Evolutionary conservation across 30 jellyfish, hydroid and myxozoan species (phyloP).

Genomic region (Morbakka virulenta): DNA sequence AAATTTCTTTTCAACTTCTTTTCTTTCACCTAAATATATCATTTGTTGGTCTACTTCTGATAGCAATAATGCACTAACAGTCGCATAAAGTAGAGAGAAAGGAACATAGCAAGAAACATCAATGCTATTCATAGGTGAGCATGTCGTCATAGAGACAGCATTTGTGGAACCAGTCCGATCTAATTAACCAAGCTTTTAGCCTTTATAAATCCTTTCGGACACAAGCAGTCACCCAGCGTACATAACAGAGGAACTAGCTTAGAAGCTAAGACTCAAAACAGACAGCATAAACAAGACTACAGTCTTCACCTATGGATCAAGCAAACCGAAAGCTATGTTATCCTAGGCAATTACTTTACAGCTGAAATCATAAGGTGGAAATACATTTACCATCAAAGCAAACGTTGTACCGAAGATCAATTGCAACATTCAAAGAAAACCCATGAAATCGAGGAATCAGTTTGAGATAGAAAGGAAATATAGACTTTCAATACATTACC

Average conservation of each 20-base stretch:
- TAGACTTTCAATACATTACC: background rate
- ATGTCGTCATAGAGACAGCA: constrained; percentile 45
- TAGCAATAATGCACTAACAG: too few relatives aligned
- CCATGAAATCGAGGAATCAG: background rate
- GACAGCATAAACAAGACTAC: background rate
- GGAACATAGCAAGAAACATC: too few relatives aligned
- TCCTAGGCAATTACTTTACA: background rate
- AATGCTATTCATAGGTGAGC: too few relatives aligned
- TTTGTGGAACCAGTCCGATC: background rate
- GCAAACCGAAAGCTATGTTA: background rate
- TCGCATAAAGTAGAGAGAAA: too few relatives aligned
- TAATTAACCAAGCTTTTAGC: too few relatives aligned
- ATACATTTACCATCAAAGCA: too few relatives aligned
- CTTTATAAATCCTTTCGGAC: background rate
- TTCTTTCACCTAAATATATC: too few relatives aligned
- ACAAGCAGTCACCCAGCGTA: constrained; percentile 23
- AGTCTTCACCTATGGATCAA: constrained; percentile 14
- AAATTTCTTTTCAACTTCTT: too few relatives aligned
- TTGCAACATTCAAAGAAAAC: background rate
- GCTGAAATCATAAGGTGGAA: too few relatives aligned
- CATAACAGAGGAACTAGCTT: too few relatives aligned
- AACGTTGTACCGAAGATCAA: background rate
- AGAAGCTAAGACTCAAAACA: too few relatives aligned
- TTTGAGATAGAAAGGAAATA: background rate
- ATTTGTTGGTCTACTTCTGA: too few relatives aligned